A percentile compares a stretch with the other conserved stretches of the same genome.
These are phyloP conservation scores for Cantharis rustica DNA, from an alignment of 2,888 invertebrate genomes.

Conservation along the genomic window DNA sequence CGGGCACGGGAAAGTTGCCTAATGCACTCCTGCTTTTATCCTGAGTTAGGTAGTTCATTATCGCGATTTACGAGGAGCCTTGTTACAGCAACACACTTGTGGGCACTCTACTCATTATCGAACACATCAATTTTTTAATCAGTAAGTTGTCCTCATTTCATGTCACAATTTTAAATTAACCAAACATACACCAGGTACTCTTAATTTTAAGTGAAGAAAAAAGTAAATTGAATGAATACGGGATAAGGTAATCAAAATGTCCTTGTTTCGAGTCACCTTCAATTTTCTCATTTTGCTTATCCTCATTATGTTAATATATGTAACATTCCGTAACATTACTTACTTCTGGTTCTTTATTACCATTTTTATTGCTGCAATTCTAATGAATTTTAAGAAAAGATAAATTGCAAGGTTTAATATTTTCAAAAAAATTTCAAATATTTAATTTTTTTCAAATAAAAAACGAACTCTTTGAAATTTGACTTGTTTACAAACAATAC, in stretches of 20 bases:
- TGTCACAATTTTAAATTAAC: background rate
- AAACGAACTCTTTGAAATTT: background rate
- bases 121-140: background rate
- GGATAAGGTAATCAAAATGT: conserved; percentile 10
- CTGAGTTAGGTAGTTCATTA: background rate
- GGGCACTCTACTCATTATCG: background rate
- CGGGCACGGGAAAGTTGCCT: background rate
- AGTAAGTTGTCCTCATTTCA: background rate
- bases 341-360: background rate
- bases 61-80: background rate
- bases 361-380: background rate
- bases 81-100: background rate
- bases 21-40: background rate
- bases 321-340: background rate
- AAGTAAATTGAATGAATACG: conserved; percentile 1
- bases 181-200: background rate
- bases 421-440: background rate
- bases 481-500: background rate
- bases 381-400: background rate
- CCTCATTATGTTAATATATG: conserved; percentile 3
- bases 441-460: too few relatives aligned
- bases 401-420: background rate
- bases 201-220: background rate
- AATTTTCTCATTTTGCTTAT: conserved; percentile 15
- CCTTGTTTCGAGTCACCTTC: conserved; percentile 7